Evolutionary conservation across 2,113 vertebrate species (phyloP).

Genomic region (Leucopternis melanops): DNA sequence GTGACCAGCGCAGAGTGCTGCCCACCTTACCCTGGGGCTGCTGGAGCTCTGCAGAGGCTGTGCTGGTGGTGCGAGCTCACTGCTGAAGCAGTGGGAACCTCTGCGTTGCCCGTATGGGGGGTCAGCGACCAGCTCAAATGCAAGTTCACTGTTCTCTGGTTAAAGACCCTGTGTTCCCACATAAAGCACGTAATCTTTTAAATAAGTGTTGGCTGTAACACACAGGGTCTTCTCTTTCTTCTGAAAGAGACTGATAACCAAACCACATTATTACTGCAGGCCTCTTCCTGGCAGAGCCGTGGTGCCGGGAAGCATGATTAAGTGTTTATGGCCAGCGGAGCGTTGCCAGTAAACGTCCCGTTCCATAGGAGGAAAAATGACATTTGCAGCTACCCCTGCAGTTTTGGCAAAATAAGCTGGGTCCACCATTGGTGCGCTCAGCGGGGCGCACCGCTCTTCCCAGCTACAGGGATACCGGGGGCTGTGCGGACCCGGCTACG

Average conservation of each 20-base stretch:
- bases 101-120: rapidly evolving
- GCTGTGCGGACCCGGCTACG: rapidly evolving
- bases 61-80: rapidly evolving
- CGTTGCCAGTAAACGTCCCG: background rate
- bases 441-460: rapidly evolving
- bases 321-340: background rate
- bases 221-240: background rate
- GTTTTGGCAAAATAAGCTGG: background rate
- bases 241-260: background rate
- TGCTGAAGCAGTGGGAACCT: background rate
- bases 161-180: background rate
- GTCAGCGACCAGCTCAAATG: background rate
- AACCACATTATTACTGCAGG: background rate
- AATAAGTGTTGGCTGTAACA: background rate
- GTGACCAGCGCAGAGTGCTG: rapidly evolving
- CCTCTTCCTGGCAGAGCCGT: background rate
- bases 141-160: background rate
- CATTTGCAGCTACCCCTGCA: background rate
- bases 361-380: background rate
- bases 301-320: background rate
- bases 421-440: rapidly evolving
- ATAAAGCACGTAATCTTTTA: too few relatives aligned
- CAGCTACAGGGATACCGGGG: rapidly evolving
- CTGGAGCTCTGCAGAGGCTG: background rate
- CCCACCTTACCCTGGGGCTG: background rate